phyloP scores from a whole-genome alignment of 2,888 invertebrate genomes.

The Caenorhabditis sp. region DNA sequence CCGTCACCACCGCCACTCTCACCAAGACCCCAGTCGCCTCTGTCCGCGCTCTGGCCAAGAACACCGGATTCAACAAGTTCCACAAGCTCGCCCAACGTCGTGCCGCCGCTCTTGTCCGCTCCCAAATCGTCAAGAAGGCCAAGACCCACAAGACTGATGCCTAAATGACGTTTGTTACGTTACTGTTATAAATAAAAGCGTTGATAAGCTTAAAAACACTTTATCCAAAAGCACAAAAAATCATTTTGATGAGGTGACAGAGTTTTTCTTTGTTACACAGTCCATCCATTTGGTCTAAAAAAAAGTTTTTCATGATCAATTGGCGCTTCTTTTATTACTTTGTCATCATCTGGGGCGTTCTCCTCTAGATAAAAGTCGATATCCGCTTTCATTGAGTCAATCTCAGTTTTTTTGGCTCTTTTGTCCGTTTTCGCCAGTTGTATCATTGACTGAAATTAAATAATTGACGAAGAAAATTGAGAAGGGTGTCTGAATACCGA shows the following conservation, averaged over 20 bases:
- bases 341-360: slow-evolving; percentile 39
- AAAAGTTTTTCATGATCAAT: not conserved
- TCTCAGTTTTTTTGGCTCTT: slow-evolving; percentile 51
- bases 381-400: slow-evolving; percentile 57
- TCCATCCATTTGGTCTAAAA: slow-evolving; percentile 51
- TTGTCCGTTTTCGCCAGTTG: slow-evolving; percentile 42
- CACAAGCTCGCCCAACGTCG: slow-evolving; percentile 72
- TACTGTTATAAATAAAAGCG: slow-evolving; percentile 62
- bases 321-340: slow-evolving; percentile 7
- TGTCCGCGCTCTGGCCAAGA: slow-evolving; percentile 69
- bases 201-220: too few species aligned
- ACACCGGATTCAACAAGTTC: slow-evolving; percentile 64
- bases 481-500: slow-evolving; percentile 25
- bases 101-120: slow-evolving; percentile 73
- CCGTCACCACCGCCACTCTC: slow-evolving; percentile 62
- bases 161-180: slow-evolving; percentile 62
- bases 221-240: not conserved
- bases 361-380: slow-evolving; percentile 54
- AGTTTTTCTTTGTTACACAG: slow-evolving; percentile 31
- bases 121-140: slow-evolving; percentile 67
- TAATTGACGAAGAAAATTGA: not conserved
- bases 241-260: slow-evolving; percentile 1
- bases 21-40: slow-evolving; percentile 68
- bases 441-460: slow-evolving; percentile 47
- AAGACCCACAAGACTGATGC: slow-evolving; percentile 71